These are phyloP conservation scores for Corythornis cristatus DNA, from an alignment of 2,113 vertebrate genomes.

Conservation along the genomic window DNA sequence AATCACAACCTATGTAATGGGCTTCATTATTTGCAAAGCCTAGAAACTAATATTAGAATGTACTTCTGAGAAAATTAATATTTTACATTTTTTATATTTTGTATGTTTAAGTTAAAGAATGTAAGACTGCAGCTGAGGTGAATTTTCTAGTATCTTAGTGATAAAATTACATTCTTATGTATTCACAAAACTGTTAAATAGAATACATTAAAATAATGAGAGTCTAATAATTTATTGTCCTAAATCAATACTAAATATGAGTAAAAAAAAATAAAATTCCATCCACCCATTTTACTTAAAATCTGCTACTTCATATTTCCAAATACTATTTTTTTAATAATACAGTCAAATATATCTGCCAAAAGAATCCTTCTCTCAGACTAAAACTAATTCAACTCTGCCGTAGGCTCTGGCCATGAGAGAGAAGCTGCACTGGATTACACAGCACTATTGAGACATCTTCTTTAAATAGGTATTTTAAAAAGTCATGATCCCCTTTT, in stretches of 20 bases:
- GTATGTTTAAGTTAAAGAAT: constrained; percentile 23
- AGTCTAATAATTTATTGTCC: constrained; percentile 12
- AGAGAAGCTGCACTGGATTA: constrained; percentile 46
- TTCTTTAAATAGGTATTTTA: constrained; percentile 58
- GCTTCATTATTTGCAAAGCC: constrained; percentile 5
- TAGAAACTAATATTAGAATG: constrained; percentile 20
- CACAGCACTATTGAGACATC: constrained; percentile 11
- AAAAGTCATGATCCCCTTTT: constrained; percentile 57
- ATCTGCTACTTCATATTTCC: background rate
- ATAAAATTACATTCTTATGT: constrained; percentile 1
- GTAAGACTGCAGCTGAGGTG: background rate
- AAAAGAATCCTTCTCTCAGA: background rate
- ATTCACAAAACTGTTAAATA: constrained; percentile 34
- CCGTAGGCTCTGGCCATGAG: background rate
- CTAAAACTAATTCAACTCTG: background rate
- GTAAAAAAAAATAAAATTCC: constrained; percentile 23
- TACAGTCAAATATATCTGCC: background rate
- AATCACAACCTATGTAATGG: background rate
- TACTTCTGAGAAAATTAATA: background rate
- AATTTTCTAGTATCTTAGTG: constrained; percentile 38
- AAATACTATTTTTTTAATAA: background rate
- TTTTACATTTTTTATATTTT: background rate
- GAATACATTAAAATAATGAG: constrained; percentile 44
- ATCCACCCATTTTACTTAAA: constrained; percentile 39
- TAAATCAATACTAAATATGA: constrained; percentile 23